Percentiles rank a stretch among this genome's conserved stretches.
Conservation (phyloP, 2,797 vertebrate species). For the Selene dorsalis region DNA sequence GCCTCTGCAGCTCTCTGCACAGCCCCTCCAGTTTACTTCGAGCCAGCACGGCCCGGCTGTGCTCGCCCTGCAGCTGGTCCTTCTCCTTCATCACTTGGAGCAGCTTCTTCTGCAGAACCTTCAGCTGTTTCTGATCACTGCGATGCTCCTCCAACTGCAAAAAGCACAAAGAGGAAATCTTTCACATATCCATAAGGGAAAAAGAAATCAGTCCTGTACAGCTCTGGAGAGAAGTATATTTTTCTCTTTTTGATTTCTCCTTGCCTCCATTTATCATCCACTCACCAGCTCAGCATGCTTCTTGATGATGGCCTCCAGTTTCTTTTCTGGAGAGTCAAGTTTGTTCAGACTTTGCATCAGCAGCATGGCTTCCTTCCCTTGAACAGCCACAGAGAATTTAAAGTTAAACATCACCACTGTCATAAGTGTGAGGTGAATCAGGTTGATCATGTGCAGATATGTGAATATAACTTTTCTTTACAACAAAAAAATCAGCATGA, state of each 20-base stretch:
- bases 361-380: conserved; percentile 96
- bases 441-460: not conserved
- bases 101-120: conserved; percentile 93
- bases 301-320: conserved; percentile 94
- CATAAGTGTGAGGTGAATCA: not conserved
- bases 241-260: not conserved
- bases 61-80: conserved; percentile 95
- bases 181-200: not conserved
- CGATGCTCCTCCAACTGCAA: conserved; percentile 94
- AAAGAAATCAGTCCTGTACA: not conserved
- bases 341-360: conserved; percentile 96
- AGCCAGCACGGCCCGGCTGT: conserved; percentile 94
- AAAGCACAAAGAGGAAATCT: conserved; percentile 11
- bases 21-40: conserved; percentile 97
- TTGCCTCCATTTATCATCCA: conserved; percentile 19
- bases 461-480: not conserved
- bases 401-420: not conserved
- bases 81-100: conserved; percentile 94
- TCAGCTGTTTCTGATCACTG: conserved; percentile 93
- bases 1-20: conserved; percentile 96
- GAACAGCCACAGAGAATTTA: conserved; percentile 24
- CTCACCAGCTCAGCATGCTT: conserved; percentile 98
- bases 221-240: not conserved
- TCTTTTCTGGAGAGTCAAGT: conserved; percentile 90
- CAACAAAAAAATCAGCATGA: not conserved